Base-by-base conservation (phyloP, 1,140 invertebrate genomes). In the Nymphalis io region DNA sequence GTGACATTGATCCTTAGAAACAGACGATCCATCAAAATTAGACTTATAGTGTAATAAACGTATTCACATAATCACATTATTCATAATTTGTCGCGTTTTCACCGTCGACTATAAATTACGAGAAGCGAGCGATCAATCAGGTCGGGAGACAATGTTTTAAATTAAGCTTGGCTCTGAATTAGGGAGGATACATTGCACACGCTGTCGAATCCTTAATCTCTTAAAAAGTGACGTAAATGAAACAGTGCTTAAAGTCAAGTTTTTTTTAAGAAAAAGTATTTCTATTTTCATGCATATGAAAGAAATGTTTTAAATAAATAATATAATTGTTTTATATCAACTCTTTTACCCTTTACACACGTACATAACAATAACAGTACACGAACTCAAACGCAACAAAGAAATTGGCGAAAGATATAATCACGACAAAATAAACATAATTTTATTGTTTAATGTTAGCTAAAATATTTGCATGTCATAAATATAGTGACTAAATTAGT, bases 71-170 rank as follows among this genome's bases (percentile, higher is more conserved):
- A 76, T 79, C 69, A 51, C 73, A 78, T 80, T 79, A 78, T 82
- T 79, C 75, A 85, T 85, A 83, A 85, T 81, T 81, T 81, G 79
- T 81, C 74, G 73, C 69, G 72, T 76, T 75, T 68, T 57, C 63
- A 73, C 65, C 42, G 64, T 53, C 55, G 58, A 74, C 81, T 82
- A 79, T 85, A 81, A 81, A 83, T 81, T 82, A 77, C 71, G 58
- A 61, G 42, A 58, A 75, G 72, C 74, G 72, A 21, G 68, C 75
- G 70, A 85, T 85, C 83, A 85, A 83, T 85, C 83, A 85, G 67
- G 57, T 27, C 62, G 58, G 68, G 78, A 74, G 74, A 74, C 66
- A 61, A 27, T 74, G 75, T 77, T 83, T 77, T 72, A 79, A 80
- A 82, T 82, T 74, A 82, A 78, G 65, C 72, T 66, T 38, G 59